phyloP scores from a whole-genome alignment of 2,888 invertebrate genomes.

The Pteria penguin region DNA sequence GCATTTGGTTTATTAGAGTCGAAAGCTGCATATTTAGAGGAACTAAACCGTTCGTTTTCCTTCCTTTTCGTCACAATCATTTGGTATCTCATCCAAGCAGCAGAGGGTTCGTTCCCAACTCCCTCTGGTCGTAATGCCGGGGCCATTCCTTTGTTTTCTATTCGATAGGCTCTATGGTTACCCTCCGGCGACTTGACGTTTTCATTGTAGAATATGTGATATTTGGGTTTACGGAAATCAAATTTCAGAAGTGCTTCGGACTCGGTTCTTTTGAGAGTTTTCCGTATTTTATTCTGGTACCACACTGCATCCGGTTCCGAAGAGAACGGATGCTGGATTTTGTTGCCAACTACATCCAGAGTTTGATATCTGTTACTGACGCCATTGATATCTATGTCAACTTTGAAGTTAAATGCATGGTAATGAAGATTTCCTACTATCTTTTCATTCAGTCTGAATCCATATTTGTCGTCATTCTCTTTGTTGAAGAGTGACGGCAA shows the following conservation, averaged over 20 bases:
- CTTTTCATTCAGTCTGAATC: slow-evolving; percentile 61
- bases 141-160: slow-evolving; percentile 61
- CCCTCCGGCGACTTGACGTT: slow-evolving; percentile 51
- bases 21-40: slow-evolving; percentile 63
- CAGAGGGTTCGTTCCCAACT: slow-evolving; percentile 55
- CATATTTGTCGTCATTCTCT: slow-evolving; percentile 54
- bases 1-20: slow-evolving; percentile 61
- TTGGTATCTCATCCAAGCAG: slow-evolving; percentile 71
- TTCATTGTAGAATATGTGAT: slow-evolving; percentile 68
- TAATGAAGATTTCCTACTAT: slow-evolving; percentile 67
- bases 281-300: slow-evolving; percentile 53
- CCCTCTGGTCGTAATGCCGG: slow-evolving; percentile 61
- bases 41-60: slow-evolving; percentile 63
- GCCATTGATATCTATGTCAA: slow-evolving; percentile 67
- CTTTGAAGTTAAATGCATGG: slow-evolving; percentile 71
- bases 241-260: slow-evolving; percentile 64
- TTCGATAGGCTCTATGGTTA: slow-evolving; percentile 61
- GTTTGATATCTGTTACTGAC: slow-evolving; percentile 71
- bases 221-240: slow-evolving; percentile 68
- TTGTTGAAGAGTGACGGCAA: slow-evolving; percentile 49
- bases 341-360: slow-evolving; percentile 56
- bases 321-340: slow-evolving; percentile 51
- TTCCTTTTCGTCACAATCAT: slow-evolving; percentile 68
- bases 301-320: slow-evolving; percentile 35
- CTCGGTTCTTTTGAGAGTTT: slow-evolving; percentile 58